Evolutionary conservation across 1,140 invertebrate species (phyloP).

Genomic region (Linepithema humile): DNA sequence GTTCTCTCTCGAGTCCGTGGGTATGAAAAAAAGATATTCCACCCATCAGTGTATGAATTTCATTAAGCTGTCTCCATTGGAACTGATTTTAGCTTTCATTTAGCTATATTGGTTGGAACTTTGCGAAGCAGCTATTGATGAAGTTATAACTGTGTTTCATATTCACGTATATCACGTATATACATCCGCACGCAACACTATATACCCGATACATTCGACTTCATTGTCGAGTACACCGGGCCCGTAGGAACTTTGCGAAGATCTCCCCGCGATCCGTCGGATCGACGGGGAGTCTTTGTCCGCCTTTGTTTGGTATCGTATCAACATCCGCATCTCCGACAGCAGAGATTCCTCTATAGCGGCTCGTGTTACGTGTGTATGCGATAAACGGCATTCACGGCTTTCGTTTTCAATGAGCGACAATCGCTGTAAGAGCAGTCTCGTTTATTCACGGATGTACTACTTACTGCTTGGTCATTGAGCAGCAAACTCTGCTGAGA

Average conservation of each 20-base stretch:
- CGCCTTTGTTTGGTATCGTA: slow-evolving; percentile 41
- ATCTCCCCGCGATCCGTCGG: slow-evolving; percentile 23
- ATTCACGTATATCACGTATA: slow-evolving; percentile 4
- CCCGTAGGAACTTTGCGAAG: slow-evolving; percentile 36
- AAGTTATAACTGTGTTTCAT: slow-evolving; percentile 32
- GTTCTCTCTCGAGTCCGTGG: background rate
- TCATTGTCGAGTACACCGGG: slow-evolving; percentile 28
- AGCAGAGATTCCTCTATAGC: slow-evolving; percentile 5
- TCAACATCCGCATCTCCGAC: slow-evolving; percentile 42
- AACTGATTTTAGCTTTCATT: slow-evolving; percentile 47
- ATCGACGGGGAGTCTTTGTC: slow-evolving; percentile 45
- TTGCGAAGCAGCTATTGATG: slow-evolving; percentile 14
- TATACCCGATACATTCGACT: slow-evolving; percentile 32
- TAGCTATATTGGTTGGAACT: slow-evolving; percentile 30
- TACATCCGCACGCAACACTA: background rate
- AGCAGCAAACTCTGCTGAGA: background rate
- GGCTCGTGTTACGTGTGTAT: slow-evolving; percentile 26
- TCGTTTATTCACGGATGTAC: slow-evolving; percentile 36
- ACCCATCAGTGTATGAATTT: slow-evolving; percentile 5
- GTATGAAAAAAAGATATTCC: background rate
- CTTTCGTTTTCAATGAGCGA: slow-evolving; percentile 18
- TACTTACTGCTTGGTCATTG: slow-evolving; percentile 43
- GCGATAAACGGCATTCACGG: slow-evolving; percentile 39
- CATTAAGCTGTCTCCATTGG: slow-evolving; percentile 29
- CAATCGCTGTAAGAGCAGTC: slow-evolving; percentile 13